These are phyloP conservation scores for Diplolepis rosae DNA, from an alignment of 2,888 invertebrate genomes.

Conservation along the genomic window DNA sequence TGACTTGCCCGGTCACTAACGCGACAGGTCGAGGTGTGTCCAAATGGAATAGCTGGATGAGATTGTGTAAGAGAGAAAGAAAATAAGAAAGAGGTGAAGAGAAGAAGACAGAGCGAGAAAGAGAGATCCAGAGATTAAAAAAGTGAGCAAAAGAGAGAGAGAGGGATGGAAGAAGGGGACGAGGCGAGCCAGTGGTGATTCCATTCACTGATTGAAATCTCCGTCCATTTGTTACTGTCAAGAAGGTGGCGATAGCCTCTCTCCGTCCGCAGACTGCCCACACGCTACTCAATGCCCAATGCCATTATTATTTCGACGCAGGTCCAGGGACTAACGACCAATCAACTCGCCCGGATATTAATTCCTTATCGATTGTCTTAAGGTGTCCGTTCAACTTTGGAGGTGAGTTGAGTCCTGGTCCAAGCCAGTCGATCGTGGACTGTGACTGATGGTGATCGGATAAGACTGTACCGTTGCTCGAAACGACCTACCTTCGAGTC, in stretches of 20 bases:
- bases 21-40: constrained; percentile 66
- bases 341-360: constrained; percentile 69
- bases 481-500: constrained; percentile 46
- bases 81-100: constrained; percentile 49
- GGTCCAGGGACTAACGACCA: constrained; percentile 65
- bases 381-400: constrained; percentile 55
- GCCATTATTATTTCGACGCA: constrained; percentile 71
- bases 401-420: constrained; percentile 43
- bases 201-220: constrained; percentile 84
- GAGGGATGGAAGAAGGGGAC: constrained; percentile 58
- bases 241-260: constrained; percentile 73
- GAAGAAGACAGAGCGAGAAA: constrained; percentile 48
- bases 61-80: constrained; percentile 48
- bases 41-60: constrained; percentile 47
- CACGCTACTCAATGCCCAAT: constrained; percentile 62
- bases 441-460: constrained; percentile 53
- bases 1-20: constrained; percentile 59
- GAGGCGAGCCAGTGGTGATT: constrained; percentile 75
- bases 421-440: constrained; percentile 42
- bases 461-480: constrained; percentile 48
- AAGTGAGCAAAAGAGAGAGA: constrained; percentile 44
- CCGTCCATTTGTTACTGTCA: constrained; percentile 87
- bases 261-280: constrained; percentile 60
- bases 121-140: constrained; percentile 40
- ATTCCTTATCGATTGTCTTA: constrained; percentile 68